Evolutionary conservation across 2,797 vertebrate genomes (phyloP), one percentile per base, ranked within the genome.

Genomic region (Fistularia commersonii): DNA sequence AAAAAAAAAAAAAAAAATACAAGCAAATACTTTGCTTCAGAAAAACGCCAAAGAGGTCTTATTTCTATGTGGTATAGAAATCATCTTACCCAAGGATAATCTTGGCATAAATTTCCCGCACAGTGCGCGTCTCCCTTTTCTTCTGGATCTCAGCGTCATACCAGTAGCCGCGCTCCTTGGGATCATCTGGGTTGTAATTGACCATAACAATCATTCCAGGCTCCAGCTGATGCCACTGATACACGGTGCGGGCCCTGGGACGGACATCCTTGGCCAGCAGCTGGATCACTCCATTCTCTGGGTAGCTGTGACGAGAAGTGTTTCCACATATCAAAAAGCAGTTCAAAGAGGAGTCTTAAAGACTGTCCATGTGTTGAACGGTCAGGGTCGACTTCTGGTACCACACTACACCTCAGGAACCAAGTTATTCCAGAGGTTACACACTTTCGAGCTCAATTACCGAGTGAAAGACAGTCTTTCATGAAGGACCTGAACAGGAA

Each of bases 131-230:
- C 70, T 97, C 94, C 9, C 89, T 90, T 74, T 93, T 99, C 41
- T 77, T 91, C 81, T 93, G 86, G 68, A 99, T 96, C 83, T 95
- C 88, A 0, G 94, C 97, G 0, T 99, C 97, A 0, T 99, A 99
- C 97, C 97, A 99, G 85, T 95, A 99, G 0, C 97, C 97, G 0
- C 96, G 90, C 58, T 98, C 95, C 60, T 92, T 93, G 4, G 93
- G 92, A 0, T 95, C 94, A 1, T 99, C 97, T 0, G 94, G 92
- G 66, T 98, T 99, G 67, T 92, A 99, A 88, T 99, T 99, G 32
- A 98, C 88, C 97, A 99, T 98, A 15, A 97, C 93, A 1, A 93
- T 75, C 82, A 97, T 95, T 8, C 94, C 95, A 1, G 87, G 76
- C 58, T 94, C 91, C 57, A 99, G 82, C 62, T 99, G 92, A 48